Conservation (phyloP, 2,797 vertebrate species). For the Propithecus deckenii region DNA sequence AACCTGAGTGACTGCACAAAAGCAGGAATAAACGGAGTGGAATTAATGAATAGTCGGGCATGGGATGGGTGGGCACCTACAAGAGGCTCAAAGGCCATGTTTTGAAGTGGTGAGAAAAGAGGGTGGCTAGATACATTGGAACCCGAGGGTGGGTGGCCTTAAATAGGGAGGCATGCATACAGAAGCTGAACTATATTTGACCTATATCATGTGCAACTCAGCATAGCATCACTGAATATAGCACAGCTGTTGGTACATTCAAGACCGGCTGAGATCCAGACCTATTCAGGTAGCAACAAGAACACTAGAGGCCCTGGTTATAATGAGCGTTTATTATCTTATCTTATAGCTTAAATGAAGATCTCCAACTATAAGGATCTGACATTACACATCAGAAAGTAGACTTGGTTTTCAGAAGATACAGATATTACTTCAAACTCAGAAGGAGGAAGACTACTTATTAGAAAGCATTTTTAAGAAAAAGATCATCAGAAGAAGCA, state of each 20-base stretch:
- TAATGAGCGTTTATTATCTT: rapidly evolving
- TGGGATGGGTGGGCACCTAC: not conserved
- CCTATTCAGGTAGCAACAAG: too few species aligned
- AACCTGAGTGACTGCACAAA: not conserved
- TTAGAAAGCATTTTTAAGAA: not conserved
- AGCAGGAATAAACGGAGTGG: not conserved
- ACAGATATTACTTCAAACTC: not conserved
- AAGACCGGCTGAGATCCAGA: not conserved
- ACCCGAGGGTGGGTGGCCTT: not conserved
- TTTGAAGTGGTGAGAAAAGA: not conserved
- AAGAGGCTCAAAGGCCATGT: not conserved
- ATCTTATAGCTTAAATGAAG: not conserved
- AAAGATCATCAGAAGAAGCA: not conserved
- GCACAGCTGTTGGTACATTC: not conserved
- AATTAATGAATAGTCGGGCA: not conserved
- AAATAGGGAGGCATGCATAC: rapidly evolving
- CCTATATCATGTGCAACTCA: not conserved
- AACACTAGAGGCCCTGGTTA: not conserved
- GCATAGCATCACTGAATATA: too few species aligned
- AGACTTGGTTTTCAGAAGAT: not conserved
- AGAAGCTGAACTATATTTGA: not conserved
- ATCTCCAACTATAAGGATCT: not conserved
- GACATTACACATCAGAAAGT: not conserved
- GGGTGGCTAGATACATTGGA: too few species aligned
- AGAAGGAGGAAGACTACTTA: not conserved